A percentile compares a stretch with the other conserved stretches of the same genome.
These are phyloP conservation scores for Cyanoderma ruficeps DNA, from an alignment of 2,113 vertebrate species.

Conservation along the genomic window DNA sequence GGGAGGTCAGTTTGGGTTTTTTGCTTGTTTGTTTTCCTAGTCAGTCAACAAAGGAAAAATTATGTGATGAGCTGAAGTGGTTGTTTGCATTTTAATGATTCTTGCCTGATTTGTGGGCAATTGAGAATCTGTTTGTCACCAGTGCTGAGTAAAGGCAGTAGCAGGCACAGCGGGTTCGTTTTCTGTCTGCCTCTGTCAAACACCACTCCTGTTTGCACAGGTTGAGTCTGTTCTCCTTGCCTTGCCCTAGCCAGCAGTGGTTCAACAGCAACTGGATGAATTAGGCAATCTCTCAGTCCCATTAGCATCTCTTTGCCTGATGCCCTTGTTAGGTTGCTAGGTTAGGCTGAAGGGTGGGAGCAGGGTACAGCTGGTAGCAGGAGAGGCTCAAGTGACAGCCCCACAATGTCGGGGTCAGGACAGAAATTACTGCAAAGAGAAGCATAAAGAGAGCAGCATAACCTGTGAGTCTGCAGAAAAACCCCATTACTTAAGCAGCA, in stretches of 20 bases:
- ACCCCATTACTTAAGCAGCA: neutral
- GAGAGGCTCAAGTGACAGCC: accelerated
- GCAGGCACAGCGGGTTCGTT: accelerated
- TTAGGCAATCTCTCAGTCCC: neutral
- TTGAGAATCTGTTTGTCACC: neutral
- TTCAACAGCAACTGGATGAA: neutral
- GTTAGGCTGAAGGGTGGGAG: neutral
- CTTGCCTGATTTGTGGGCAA: neutral
- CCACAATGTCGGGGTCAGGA: neutral
- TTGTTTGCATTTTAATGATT: neutral
- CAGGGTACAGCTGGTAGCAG: neutral
- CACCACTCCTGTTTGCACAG: neutral
- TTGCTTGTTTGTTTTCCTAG: neutral
- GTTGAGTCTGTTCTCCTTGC: accelerated
- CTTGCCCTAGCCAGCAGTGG: neutral
- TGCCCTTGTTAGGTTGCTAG: neutral
- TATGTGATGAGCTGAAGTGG: neutral
- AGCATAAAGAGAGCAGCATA: neutral
- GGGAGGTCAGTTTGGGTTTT: neutral
- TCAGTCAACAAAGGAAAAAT: neutral
- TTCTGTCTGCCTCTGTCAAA: neutral
- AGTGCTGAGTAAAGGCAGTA: neutral
- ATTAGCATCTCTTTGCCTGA: neutral
- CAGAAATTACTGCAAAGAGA: neutral
- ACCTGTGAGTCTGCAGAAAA: neutral